Base-by-base conservation (phyloP, 1,140 invertebrate species). In the Coenobita brevimanus region DNA sequence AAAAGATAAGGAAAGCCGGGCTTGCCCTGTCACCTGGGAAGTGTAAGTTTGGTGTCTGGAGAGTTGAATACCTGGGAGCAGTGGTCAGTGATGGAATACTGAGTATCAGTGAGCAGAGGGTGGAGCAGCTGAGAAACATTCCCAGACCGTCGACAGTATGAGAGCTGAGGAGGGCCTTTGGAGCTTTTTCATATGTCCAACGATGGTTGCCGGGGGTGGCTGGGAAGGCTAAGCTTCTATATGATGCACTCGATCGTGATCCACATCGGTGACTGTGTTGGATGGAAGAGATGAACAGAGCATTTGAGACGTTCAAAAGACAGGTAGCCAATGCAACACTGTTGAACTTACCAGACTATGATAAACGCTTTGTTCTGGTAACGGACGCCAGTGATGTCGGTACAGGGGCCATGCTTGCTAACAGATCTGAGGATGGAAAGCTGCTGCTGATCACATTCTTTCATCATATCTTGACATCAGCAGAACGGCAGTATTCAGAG, bases 101-200 rank as follows among this genome's bases (percentile, higher is more conserved):
- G 3, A 62, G 21, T 3, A 6, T 62, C 60, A 3, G 60, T 3
- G 60, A n/a, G 21, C 4, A 27, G 3, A 3, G 17, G 27, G 4
- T 6, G 60, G 21, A 62, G 21, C 17, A 62, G 27, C 27, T 3
- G 17, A 3, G 3, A 21, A n/a, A 17, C 21, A 21, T 6, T 3
- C 30, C 3, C 13, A 38, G 46, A 78, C 15, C 30, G 30, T 4
- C 3, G 15, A 3, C 1, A n/a, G 30, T 78, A 3, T 27, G 27
- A 38, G 75, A 78, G 1, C 75, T 78, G 75, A 50, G 75, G 27
- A 50, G 75, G 33, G 30, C n/a, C 27, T 36, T 17, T 33, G 79
- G 21, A 4, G 36, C 38, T 81, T 81, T 57, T 62, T 50, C 41
- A 38, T 81, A 81, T 64, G 54, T 81, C 43, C 50, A 75, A 36